These are phyloP conservation scores for Caenorhabditis doughertyi DNA, from an alignment of 2,888 invertebrate genomes.

Conservation along the genomic window DNA sequence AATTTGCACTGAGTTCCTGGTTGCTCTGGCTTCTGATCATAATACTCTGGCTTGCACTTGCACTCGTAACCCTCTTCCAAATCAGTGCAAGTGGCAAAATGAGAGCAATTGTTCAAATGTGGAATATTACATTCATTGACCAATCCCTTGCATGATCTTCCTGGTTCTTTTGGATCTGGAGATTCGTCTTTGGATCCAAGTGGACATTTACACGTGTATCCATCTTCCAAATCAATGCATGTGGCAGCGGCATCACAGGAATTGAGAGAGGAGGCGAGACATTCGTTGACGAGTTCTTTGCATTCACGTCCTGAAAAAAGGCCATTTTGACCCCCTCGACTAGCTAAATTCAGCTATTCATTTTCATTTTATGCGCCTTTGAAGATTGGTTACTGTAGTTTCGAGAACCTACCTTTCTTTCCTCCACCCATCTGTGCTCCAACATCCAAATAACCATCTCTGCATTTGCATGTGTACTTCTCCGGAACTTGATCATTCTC, in stretches of 20 bases:
- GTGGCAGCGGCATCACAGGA: constrained; percentile 77
- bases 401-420: constrained; percentile 34
- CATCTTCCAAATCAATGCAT: constrained; percentile 74
- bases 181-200: constrained; percentile 77
- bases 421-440: constrained; percentile 43
- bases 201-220: constrained; percentile 77
- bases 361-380: no score
- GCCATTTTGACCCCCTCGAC: no score
- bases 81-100: constrained; percentile 80
- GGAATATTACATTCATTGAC: constrained; percentile 80
- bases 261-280: constrained; percentile 74
- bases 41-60: constrained; percentile 76
- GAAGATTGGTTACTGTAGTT: not conserved
- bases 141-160: constrained; percentile 74
- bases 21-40: constrained; percentile 72
- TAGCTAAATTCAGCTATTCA: no score
- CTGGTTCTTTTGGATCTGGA: constrained; percentile 74
- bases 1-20: constrained; percentile 79
- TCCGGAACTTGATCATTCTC: constrained; percentile 71
- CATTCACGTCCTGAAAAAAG: constrained; percentile 65
- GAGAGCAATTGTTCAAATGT: constrained; percentile 79
- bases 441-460: constrained; percentile 88
- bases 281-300: constrained; percentile 77
- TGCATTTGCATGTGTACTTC: constrained; percentile 88
- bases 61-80: constrained; percentile 78